Base-by-base conservation (phyloP, 2,888 invertebrate species). In the Nomada fabriciana region DNA sequence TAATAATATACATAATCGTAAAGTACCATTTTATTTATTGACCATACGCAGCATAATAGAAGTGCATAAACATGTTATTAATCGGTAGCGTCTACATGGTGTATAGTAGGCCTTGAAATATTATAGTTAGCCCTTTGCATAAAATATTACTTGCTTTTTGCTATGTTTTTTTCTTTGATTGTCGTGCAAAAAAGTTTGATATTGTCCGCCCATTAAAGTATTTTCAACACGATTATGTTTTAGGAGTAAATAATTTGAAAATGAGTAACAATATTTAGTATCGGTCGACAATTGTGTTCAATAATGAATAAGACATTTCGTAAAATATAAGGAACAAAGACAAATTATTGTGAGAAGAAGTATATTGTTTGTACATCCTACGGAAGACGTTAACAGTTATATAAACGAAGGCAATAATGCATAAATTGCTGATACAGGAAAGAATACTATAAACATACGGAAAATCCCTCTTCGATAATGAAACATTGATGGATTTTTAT, bases 401-500 rank as follows among this genome's bases (percentile, higher is more conserved):
- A 5, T 60, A 71, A 79, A 78, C 47, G 11, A 5, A 11, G 36
- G 18, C 2, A 18, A 57, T 47, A 7, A 25, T 29, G 11, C 47
- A 47, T 53, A 1, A 2, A 29, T 52, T 47, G 13, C 7, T 2
- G 7, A 36, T n/a, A 2, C 2, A 29, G 60, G 29, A 57, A 57
- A 42, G 59, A 60, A 25, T 43, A 23, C 1, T 10, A 7, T 15
- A 55, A 42, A 11, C 29, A 50, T 55, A 18, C 18, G 52, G 55
- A 69, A 79, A 67, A 72, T 43, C 42, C n/a, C 47, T 25, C 10
- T 20, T 15, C n/a, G 29, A 72, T 25, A 43, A 25, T 9, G 29
- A 65, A 60, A 23, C 15, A 10, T 23, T 59, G 53, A 77, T 70
- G 64, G 5, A 71, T 43, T 76, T 71, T 60, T 78, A 10, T 71